Base-by-base conservation (phyloP, 1,140 invertebrate genomes). In the Radopholus similis region DNA sequence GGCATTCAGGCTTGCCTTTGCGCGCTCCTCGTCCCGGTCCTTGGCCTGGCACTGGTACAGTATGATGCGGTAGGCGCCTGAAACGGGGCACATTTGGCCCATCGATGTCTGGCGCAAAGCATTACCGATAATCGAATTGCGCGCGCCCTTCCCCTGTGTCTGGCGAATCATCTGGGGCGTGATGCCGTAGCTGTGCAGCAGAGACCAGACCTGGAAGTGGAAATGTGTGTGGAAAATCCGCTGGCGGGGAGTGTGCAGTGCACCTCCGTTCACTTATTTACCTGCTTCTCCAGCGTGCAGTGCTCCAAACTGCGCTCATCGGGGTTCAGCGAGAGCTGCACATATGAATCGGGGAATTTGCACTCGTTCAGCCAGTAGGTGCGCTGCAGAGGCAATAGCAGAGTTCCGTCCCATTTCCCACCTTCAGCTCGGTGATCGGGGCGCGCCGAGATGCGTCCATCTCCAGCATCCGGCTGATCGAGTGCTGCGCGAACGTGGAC, bases 11-110 rank as follows among this genome's bases (percentile, higher is more conserved):
- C 51, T 42, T 67, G 78, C 78, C 76, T 78, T 77, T 11, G 72
- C 35, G 18, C 76, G 34, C 42, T 81, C 72, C 35, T 76, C 64
- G 21, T 81, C 76, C 23, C 47, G 34, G 26, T 79, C 74, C 42
- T 62, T 57, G 8, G 77, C 63, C 49, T 81, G 78, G 37, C 47
- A 63, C 35, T 79, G 76, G 47, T 74, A 78, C 1, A 78, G 51
- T 8, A 82, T 75, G 42, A 81, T 81, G 5, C 78, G 60, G 44
- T 82, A 81, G 15, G 78, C 81, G 2, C 78, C 72, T 44, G 59
- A 64, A 47, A 37, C n/a, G 2, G 5, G 15, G 35, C 4, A 13
- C 1, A 21, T 35, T 62, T 57, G 1, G 6, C 44, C 44, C 44
- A 49, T n/a, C n/a, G n/a, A 9, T 37, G 15, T 60, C 40, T 23